Percentiles rank a stretch among this genome's conserved stretches.
phyloP scores from a whole-genome alignment of 1,140 invertebrate species.

The Anoplolepis gracilipes region DNA sequence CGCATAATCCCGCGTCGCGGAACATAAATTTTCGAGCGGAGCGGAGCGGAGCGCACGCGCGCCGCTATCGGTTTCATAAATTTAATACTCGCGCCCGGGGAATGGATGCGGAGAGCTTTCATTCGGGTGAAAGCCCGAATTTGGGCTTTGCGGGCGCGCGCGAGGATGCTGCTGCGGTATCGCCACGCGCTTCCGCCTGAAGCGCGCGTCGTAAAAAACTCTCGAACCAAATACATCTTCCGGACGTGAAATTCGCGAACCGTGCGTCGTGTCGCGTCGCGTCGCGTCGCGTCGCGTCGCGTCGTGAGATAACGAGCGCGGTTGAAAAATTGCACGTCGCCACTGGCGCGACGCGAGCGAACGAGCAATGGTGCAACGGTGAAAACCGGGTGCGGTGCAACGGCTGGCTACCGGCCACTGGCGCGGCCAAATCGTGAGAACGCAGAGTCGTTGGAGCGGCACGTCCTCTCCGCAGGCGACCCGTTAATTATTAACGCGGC shows the following conservation, averaged over 20 bases:
- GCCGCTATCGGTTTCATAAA: slow-evolving; percentile 58
- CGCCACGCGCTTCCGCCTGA: not conserved
- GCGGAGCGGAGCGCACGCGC: not conserved
- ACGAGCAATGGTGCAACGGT: not conserved
- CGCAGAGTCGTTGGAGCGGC: slow-evolving; percentile 23
- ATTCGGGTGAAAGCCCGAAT: slow-evolving; percentile 6
- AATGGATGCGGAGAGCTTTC: not conserved
- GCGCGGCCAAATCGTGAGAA: slow-evolving; percentile 56
- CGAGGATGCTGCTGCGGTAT: not conserved
- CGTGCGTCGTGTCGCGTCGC: too few species aligned
- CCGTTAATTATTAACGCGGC: slow-evolving; percentile 70
- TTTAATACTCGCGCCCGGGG: slow-evolving; percentile 22
- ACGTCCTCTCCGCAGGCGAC: slow-evolving; percentile 11
- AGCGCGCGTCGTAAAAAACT: slow-evolving; percentile 13
- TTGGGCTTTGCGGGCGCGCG: not conserved
- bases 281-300: not conserved
- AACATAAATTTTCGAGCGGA: slow-evolving; percentile 37
- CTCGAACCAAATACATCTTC: slow-evolving; percentile 5
- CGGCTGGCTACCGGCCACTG: too few species aligned
- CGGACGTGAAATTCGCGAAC: slow-evolving; percentile 17
- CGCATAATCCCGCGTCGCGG: slow-evolving; percentile 47
- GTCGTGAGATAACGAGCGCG: slow-evolving; percentile 52
- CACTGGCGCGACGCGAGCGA: not conserved
- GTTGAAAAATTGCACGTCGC: slow-evolving; percentile 52
- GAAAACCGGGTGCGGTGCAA: not conserved